Conservation (phyloP, 2,113 vertebrate genomes). For the Burhinus oedicnemus region DNA sequence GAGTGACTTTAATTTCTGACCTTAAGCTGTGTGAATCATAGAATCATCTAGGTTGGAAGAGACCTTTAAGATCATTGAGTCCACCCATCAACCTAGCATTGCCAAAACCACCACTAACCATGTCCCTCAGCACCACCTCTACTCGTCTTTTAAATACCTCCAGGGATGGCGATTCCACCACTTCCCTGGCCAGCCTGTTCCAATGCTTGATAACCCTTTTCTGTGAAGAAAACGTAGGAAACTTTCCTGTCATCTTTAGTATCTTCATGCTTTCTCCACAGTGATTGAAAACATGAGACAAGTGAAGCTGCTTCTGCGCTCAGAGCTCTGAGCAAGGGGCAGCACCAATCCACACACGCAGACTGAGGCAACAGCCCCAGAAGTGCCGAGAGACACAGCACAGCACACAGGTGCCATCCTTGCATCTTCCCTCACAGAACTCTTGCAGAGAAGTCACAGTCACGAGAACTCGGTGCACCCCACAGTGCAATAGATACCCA, state of each 20-base stretch:
- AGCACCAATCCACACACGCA: accelerated
- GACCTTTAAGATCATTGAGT: too few species aligned
- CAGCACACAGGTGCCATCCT: accelerated
- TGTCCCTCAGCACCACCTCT: too few species aligned
- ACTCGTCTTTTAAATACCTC: too few species aligned
- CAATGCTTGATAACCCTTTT: too few species aligned
- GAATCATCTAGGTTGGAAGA: too few species aligned
- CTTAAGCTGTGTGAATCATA: background rate
- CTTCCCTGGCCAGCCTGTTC: too few species aligned
- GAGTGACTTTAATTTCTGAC: background rate
- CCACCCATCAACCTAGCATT: too few species aligned
- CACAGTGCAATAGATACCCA: accelerated
- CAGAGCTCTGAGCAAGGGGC: conserved; percentile 55
- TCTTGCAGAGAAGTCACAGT: background rate
- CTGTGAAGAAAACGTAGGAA: background rate
- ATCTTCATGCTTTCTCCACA: background rate
- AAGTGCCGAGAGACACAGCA: background rate
- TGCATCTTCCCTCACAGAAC: accelerated
- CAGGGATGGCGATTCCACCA: too few species aligned
- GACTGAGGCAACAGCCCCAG: accelerated
- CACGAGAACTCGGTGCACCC: background rate
- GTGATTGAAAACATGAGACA: conserved; percentile 75
- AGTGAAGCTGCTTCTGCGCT: conserved; percentile 58
- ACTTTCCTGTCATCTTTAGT: background rate
- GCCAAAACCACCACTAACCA: too few species aligned